Evolutionary conservation across 2,113 vertebrate genomes (phyloP).

Genomic region (Motacilla tschutschensis): DNA sequence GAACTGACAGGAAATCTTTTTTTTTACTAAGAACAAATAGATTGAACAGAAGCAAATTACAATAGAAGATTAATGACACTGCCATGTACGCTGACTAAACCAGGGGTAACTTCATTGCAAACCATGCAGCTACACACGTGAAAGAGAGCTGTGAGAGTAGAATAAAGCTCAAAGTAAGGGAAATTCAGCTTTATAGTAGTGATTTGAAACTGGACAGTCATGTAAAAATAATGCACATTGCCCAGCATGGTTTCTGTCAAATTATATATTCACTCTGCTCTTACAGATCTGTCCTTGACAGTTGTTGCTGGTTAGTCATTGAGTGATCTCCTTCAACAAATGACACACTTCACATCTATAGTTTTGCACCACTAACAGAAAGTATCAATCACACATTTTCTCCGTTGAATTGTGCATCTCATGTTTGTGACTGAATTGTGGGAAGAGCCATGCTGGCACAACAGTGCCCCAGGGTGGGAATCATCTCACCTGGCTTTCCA

Average conservation of each 20-base stretch:
- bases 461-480: not conserved
- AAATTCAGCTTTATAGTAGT: not conserved
- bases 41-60: not conserved
- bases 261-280: not conserved
- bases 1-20: not conserved
- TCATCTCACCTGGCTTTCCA: not conserved
- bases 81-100: not conserved
- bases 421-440: not conserved
- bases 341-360: not conserved
- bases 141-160: not conserved
- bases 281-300: not conserved
- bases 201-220: not conserved
- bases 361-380: not conserved
- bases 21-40: not conserved
- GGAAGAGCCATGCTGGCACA: not conserved
- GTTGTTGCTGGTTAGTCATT: not conserved
- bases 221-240: not conserved
- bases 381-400: not conserved
- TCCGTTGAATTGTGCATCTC: not conserved
- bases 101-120: not conserved
- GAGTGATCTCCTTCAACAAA: not conserved
- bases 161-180: not conserved
- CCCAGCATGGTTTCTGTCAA: not conserved
- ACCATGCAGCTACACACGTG: not conserved
- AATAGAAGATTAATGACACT: not conserved